Conservation (phyloP, 2,113 vertebrate species). For the Fregata magnificens region DNA sequence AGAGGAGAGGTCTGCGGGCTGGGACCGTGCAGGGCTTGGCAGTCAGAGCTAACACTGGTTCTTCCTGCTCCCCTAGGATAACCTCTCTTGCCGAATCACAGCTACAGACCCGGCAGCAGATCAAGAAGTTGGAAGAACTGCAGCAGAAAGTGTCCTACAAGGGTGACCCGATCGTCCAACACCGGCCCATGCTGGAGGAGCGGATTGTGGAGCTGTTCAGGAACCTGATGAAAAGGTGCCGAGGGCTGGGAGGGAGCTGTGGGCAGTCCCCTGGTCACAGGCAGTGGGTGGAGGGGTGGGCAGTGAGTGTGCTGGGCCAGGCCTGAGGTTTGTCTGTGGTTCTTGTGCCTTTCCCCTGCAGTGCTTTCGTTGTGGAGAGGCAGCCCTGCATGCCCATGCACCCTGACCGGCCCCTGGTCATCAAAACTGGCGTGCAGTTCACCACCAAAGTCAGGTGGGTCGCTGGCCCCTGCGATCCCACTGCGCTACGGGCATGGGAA, state of each 20-base stretch:
- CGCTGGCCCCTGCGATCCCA: fast-evolving
- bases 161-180: slow-evolving; percentile 96
- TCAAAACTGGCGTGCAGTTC: slow-evolving; percentile 98
- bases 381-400: slow-evolving; percentile 99
- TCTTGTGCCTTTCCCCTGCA: slow-evolving; percentile 32
- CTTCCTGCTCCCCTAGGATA: slow-evolving; percentile 79
- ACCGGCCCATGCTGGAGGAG: slow-evolving; percentile 95
- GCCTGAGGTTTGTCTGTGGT: not conserved
- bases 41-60: not conserved
- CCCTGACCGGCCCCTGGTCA: slow-evolving; percentile 94
- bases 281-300: not conserved
- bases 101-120: slow-evolving; percentile 98
- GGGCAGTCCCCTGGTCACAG: not conserved
- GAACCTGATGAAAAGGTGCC: slow-evolving; percentile 96
- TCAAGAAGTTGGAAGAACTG: slow-evolving; percentile 96
- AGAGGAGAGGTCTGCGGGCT: not conserved
- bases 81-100: slow-evolving; percentile 96
- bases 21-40: fast-evolving
- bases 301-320: fast-evolving
- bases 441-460: slow-evolving; percentile 98
- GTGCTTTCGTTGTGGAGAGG: slow-evolving; percentile 95
- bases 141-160: slow-evolving; percentile 99
- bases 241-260: not conserved
- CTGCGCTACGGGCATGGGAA: fast-evolving
- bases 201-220: slow-evolving; percentile 95